Evolutionary conservation across 2,797 vertebrate genomes (phyloP).

Genomic region (Taenioides sp.): DNA sequence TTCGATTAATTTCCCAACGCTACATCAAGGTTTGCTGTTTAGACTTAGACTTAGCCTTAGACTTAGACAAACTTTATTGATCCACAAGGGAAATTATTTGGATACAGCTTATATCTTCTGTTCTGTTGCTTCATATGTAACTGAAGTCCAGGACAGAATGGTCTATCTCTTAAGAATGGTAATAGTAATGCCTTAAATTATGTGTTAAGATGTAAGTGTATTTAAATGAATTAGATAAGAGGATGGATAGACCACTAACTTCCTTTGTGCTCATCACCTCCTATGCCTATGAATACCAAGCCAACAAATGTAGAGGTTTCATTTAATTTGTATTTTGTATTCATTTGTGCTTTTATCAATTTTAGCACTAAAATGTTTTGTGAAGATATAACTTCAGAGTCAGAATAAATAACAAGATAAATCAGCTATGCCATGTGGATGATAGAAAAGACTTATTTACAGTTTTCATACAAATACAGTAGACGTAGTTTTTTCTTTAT

Average conservation of each 20-base stretch:
- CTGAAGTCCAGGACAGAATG: conserved; percentile 12
- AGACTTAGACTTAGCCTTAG: too few relatives aligned
- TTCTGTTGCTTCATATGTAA: conserved; percentile 22
- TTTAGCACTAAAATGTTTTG: too few relatives aligned
- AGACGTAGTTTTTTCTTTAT: conserved; percentile 16
- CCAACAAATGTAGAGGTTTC: conserved; percentile 63
- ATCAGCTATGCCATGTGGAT: too few relatives aligned
- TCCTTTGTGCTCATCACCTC: conserved; percentile 64
- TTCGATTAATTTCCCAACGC: too few relatives aligned
- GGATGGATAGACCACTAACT: conserved; percentile 45
- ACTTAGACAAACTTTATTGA: too few relatives aligned
- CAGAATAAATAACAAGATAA: too few relatives aligned
- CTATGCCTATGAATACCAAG: conserved; percentile 76
- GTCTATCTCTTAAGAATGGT: conserved; percentile 29
- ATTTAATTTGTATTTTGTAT: conserved; percentile 1
- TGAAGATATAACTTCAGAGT: too few relatives aligned
- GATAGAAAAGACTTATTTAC: too few relatives aligned
- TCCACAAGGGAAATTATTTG: too few relatives aligned
- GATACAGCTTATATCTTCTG: conserved; percentile 59
- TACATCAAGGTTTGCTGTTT: conserved; percentile 31
- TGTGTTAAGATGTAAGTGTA: conserved; percentile 40
- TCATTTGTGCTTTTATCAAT: background rate
- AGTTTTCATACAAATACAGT: background rate
- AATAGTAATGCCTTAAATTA: conserved; percentile 57
- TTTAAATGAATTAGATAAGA: conserved; percentile 45